Evolutionary conservation across 2,888 invertebrate species (phyloP).

Genomic region (Eilema caniola): DNA sequence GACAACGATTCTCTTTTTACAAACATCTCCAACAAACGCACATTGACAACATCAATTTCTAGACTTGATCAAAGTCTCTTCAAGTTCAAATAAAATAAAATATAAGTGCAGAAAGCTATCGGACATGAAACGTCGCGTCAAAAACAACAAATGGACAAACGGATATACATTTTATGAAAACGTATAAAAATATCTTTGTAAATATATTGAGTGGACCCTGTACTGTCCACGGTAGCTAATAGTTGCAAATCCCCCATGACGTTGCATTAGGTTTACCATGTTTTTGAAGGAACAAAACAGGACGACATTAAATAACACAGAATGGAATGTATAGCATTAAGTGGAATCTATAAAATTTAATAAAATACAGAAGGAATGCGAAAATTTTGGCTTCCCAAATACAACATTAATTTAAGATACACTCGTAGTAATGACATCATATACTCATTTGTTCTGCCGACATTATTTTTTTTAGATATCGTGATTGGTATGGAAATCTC

Average conservation of each 20-base stretch:
- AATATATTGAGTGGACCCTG: slow-evolving; percentile 51
- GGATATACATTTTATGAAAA: slow-evolving; percentile 61
- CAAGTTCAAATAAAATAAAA: slow-evolving; percentile 41
- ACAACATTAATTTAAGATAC: no score
- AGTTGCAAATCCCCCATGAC: slow-evolving; percentile 66
- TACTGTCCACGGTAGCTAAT: slow-evolving; percentile 68
- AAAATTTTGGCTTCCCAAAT: not conserved
- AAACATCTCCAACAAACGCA: not conserved
- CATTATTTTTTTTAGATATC: no score
- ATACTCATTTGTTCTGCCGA: no score
- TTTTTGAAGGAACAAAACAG: not conserved
- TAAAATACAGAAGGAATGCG: not conserved
- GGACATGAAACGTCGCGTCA: slow-evolving; percentile 71
- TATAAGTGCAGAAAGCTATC: slow-evolving; percentile 49
- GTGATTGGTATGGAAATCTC: no score
- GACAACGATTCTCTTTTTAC: no score
- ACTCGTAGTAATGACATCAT: no score
- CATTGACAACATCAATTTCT: not conserved
- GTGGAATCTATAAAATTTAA: not conserved
- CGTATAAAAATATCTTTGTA: slow-evolving; percentile 55
- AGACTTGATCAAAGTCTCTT: slow-evolving; percentile 52
- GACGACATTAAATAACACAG: not conserved
- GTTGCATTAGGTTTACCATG: slow-evolving; percentile 42
- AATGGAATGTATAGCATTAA: not conserved
- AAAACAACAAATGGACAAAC: slow-evolving; percentile 67